phyloP scores from a whole-genome alignment of 2,797 vertebrate genomes.

The Sebastiscus albofasciatus region DNA sequence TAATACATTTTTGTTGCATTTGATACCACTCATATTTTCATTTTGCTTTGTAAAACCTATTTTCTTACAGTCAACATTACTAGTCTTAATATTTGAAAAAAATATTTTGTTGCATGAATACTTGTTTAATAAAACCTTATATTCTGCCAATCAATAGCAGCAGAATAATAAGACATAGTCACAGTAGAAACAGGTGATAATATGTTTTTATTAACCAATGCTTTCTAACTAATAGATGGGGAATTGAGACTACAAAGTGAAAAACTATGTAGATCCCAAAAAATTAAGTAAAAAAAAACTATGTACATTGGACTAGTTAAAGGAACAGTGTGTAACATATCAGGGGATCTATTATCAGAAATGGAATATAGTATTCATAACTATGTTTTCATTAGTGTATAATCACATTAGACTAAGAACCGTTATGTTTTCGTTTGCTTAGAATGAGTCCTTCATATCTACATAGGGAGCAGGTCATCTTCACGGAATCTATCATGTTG shows the following conservation, averaged over 20 bases:
- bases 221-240: background rate
- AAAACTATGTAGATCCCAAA: background rate
- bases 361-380: no score
- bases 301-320: background rate
- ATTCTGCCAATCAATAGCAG: background rate
- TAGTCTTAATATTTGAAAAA: background rate
- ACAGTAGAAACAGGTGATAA: background rate
- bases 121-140: background rate
- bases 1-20: background rate
- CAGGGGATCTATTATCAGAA: no score
- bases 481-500: no score
- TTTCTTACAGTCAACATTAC: background rate
- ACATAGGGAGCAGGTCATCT: no score
- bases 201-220: background rate
- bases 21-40: background rate
- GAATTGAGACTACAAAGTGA: background rate
- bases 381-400: no score
- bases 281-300: background rate
- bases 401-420: no score
- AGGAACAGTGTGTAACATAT: no score
- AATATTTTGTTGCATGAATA: background rate
- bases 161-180: background rate
- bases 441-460: no score
- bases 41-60: background rate
- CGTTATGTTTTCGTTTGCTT: accelerated